A percentile compares a stretch with the other conserved stretches of the same genome.
These are phyloP conservation scores for Pholis gunnellus DNA, from an alignment of 2,113 vertebrate genomes.

Conservation along the genomic window DNA sequence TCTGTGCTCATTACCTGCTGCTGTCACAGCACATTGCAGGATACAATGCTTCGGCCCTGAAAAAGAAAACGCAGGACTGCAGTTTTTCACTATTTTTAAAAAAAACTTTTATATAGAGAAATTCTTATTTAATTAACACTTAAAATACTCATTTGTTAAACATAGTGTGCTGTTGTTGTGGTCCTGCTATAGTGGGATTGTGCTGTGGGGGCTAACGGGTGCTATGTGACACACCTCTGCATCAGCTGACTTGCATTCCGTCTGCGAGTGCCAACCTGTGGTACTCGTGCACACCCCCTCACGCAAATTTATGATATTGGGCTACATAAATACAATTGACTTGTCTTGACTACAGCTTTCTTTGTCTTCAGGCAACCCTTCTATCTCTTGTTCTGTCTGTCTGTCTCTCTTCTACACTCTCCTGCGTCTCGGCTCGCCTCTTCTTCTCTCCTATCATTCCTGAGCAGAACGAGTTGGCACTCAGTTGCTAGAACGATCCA, in stretches of 20 bases:
- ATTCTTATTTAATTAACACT: not conserved
- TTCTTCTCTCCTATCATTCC: slow-evolving; percentile 14
- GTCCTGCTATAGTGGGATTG: not conserved
- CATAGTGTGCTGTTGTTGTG: not conserved
- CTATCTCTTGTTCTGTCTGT: not conserved
- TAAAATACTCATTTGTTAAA: not conserved
- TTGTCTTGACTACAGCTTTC: not conserved
- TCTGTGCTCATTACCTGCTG: not conserved
- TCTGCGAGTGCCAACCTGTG: slow-evolving; percentile 61
- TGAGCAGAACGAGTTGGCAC: not conserved
- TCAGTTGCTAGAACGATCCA: slow-evolving; percentile 7
- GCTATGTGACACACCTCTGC: slow-evolving; percentile 37
- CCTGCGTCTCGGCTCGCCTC: not conserved
- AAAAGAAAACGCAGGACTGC: not conserved
- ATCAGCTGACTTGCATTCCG: slow-evolving; percentile 59
- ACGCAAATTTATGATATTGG: not conserved
- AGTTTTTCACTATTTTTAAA: too few relatives aligned
- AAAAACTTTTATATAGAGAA: not conserved
- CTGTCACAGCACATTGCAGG: not conserved
- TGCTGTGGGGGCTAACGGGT: not conserved
- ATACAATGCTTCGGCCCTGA: not conserved
- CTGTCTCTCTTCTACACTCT: not conserved
- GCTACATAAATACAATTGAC: not conserved
- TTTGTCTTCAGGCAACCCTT: slow-evolving; percentile 42
- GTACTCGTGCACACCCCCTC: not conserved